phyloP scores from a whole-genome alignment of 1,140 invertebrate genomes.

The Physella acuta region DNA sequence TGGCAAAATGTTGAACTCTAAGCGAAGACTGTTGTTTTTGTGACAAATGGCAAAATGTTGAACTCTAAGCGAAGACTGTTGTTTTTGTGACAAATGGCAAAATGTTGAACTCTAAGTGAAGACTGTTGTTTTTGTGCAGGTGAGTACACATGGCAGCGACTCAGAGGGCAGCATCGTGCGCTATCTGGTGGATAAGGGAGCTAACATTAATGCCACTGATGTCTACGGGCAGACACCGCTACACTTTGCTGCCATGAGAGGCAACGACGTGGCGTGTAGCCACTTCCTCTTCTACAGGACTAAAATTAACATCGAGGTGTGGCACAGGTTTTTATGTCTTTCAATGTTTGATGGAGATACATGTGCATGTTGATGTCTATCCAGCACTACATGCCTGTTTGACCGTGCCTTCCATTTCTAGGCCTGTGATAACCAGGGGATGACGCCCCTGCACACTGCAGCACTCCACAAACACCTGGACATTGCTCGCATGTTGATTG shows the following conservation, averaged over 20 bases:
- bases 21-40: too few relatives aligned
- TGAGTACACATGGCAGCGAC: slow-evolving; percentile 14
- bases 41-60: too few relatives aligned
- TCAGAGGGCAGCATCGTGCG: slow-evolving; percentile 45
- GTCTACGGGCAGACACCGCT: slow-evolving; percentile 61
- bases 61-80: too few relatives aligned
- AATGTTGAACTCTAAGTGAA: too few relatives aligned
- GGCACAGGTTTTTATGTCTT: neutral
- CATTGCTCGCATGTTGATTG: slow-evolving; percentile 72
- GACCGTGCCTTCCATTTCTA: slow-evolving; percentile 26
- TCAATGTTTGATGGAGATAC: too few relatives aligned
- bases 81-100: too few relatives aligned
- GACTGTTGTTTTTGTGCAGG: too few relatives aligned
- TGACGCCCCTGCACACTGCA: slow-evolving; percentile 77
- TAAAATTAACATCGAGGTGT: slow-evolving; percentile 44
- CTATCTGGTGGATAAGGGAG: slow-evolving; percentile 58
- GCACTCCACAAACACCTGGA: slow-evolving; percentile 76
- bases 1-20: too few relatives aligned
- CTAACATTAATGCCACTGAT: slow-evolving; percentile 59
- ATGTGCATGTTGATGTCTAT: neutral
- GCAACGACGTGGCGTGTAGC: slow-evolving; percentile 58
- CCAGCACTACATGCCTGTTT: neutral
- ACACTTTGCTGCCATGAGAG: slow-evolving; percentile 63
- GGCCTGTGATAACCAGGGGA: slow-evolving; percentile 62
- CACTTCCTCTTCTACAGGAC: slow-evolving; percentile 50